Base-by-base conservation (phyloP, 2,797 vertebrate species). In the Rhincodon typus region DNA sequence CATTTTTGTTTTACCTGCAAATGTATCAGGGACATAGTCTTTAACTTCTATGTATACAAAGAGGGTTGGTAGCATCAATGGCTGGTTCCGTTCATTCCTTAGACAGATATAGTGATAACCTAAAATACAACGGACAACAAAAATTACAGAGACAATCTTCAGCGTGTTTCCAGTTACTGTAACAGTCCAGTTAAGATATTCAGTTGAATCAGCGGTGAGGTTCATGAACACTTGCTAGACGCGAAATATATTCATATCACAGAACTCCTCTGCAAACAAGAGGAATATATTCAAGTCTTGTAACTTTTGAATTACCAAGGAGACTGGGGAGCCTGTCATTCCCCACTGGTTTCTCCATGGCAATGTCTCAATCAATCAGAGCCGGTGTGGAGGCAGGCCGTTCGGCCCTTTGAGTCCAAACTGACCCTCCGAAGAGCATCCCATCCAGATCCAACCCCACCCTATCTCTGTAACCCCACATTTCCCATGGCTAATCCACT, bases 1-100 rank as follows among this genome's bases (percentile, higher is more conserved):
- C 3, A 42, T 46, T 72, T 23, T 62, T 62, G 57, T 62, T 62
- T 96, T 97, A 99, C 99, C 99, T 97, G 99, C 99, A 0, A 99
- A 99, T 2, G 99, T 99, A 96, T 99, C 99, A 1, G 99, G 99
- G 13, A 99, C 99, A 0, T 99, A 99, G 97, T 99, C 99, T 96
- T 99, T 99, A 53, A 99, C 99, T 96, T 99, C 99, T 62, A 99
- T 99, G 96, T 99, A 99, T 94, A 99, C 98, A 96, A 99, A 99
- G 96, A 99, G 97, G 95, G 99, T 98, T 0, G 99, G 98, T 87
- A 99, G 96, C 42, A 97, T 99, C 96, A 99, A 97, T 2, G 98
- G 97, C 96, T 99, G 98, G 97, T 99, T 99, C 97, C 98, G 99
- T 97, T 99, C 99, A 95, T 99, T 99, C 96, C 98, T 98, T 95